phyloP scores from a whole-genome alignment of 37 sponge, comb jelly and placozoan species.

The Cladorhizidae sp. region DNA sequence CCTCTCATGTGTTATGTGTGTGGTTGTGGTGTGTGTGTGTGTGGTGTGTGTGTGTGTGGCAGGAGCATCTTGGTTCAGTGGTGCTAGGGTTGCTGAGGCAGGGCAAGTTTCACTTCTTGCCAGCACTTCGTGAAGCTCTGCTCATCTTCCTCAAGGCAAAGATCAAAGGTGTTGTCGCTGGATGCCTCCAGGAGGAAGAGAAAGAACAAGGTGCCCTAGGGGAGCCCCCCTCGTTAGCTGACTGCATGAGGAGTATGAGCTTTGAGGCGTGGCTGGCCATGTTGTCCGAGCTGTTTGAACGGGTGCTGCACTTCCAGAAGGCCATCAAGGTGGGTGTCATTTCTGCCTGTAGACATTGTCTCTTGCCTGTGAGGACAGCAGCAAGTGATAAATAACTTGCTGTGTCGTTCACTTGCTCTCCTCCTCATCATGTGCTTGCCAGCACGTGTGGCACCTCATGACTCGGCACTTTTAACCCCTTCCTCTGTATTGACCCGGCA shows the following conservation, averaged over 20 bases:
- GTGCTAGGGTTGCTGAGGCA: slow-evolving; percentile 78
- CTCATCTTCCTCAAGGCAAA: slow-evolving; percentile 37
- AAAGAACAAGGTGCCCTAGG: slow-evolving; percentile 7
- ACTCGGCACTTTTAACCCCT: too few relatives aligned
- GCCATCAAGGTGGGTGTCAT: slow-evolving; percentile 55
- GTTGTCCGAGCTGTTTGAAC: slow-evolving; percentile 56
- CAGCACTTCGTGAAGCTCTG: slow-evolving; percentile 66
- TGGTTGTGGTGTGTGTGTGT: slow-evolving; percentile 3
- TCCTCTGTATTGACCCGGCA: too few relatives aligned
- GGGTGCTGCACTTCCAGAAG: slow-evolving; percentile 33
- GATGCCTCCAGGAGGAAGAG: slow-evolving; percentile 26
- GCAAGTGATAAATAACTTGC: too few relatives aligned
- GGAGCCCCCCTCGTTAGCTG: slow-evolving; percentile 60
- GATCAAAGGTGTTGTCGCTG: slow-evolving; percentile 48
- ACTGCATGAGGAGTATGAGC: slow-evolving; percentile 59
- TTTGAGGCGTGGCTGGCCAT: slow-evolving; percentile 71
- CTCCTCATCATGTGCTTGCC: too few relatives aligned
- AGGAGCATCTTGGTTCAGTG: slow-evolving; percentile 78
- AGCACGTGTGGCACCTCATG: too few relatives aligned
- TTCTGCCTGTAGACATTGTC: too few relatives aligned
- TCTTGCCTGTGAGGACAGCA: too few relatives aligned
- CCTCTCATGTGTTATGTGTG: too few relatives aligned
- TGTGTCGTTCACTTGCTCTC: too few relatives aligned
- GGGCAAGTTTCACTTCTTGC: slow-evolving; percentile 73
- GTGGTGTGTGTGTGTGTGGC: slow-evolving; percentile 15